Conservation (phyloP, 30 jellyfish, hydroid and myxozoan species). For the Aurelia coerulea region DNA sequence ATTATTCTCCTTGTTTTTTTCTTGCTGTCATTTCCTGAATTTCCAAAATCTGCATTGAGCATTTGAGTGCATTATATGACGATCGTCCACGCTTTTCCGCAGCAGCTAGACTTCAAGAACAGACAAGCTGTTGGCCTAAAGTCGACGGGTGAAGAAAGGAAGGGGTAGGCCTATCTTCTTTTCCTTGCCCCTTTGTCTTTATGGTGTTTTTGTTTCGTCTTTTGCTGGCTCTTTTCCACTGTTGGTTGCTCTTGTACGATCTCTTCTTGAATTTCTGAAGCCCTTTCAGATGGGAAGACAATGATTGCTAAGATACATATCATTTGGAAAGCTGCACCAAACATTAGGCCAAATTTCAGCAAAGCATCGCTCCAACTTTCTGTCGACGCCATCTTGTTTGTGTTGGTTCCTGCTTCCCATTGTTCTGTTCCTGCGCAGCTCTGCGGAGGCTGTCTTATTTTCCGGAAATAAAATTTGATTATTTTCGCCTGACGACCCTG, state of each 20-base stretch:
- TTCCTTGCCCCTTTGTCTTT: constrained; percentile 35
- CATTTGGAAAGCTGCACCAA: constrained; percentile 89
- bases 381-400: constrained; percentile 37
- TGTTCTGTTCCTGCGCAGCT: no score
- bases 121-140: neutral
- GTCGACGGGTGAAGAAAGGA: no score
- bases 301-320: constrained; percentile 76
- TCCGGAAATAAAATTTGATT: no score
- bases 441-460: no score
- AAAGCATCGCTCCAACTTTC: constrained; percentile 51
- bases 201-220: neutral
- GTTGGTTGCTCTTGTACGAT: constrained; percentile 3
- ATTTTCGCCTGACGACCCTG: no score
- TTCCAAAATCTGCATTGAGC: no score
- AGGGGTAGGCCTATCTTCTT: neutral
- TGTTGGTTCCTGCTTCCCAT: no score
- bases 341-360: constrained; percentile 80
- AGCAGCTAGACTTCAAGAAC: neutral
- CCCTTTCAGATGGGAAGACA: constrained; percentile 52
- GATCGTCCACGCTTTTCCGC: neutral
- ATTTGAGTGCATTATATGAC: no score
- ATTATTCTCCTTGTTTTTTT: no score
- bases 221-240: neutral
- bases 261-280: constrained; percentile 41
- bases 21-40: no score